Conservation (phyloP, 2,888 invertebrate species). For the Phytoseiulus persimilis region DNA sequence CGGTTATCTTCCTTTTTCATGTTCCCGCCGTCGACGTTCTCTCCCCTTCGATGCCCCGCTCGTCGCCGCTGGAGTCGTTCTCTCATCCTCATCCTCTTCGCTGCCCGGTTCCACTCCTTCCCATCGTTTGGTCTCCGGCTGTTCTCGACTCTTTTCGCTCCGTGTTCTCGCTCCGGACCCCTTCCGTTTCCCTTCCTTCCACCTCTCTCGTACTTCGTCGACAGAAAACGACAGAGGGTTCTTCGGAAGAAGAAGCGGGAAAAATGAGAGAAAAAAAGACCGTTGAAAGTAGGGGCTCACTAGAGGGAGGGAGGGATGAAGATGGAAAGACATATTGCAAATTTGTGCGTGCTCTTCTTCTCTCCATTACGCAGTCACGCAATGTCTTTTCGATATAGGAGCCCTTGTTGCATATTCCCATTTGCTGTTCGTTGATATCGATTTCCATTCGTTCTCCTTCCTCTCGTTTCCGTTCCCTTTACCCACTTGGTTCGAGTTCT, state of each 20-base stretch:
- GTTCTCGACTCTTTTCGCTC: not conserved
- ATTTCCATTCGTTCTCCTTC: conserved; percentile 36
- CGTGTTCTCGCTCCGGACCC: not conserved
- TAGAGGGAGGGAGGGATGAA: not conserved
- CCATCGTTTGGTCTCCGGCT: not conserved
- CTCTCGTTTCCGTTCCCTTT: not conserved
- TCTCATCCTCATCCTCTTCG: not conserved
- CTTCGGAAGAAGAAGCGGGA: not conserved
- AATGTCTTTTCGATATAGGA: conserved; percentile 38
- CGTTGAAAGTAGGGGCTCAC: not conserved
- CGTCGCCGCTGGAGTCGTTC: not conserved
- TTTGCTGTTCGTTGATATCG: conserved; percentile 31
- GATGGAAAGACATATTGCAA: conserved; percentile 30
- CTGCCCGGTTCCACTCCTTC: not conserved
- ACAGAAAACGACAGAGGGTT: not conserved
- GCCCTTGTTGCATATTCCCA: conserved; percentile 36
- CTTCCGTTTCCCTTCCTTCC: not conserved
- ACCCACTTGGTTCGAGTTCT: not conserved
- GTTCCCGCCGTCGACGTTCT: not conserved
- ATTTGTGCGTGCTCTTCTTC: conserved; percentile 26
- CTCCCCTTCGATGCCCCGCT: not conserved
- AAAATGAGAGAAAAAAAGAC: not conserved
- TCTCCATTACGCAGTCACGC: conserved; percentile 39
- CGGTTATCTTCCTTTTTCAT: not conserved
- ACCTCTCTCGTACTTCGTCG: not conserved